Conservation (phyloP, 2,113 vertebrate species). For the Sula dactylatra region DNA sequence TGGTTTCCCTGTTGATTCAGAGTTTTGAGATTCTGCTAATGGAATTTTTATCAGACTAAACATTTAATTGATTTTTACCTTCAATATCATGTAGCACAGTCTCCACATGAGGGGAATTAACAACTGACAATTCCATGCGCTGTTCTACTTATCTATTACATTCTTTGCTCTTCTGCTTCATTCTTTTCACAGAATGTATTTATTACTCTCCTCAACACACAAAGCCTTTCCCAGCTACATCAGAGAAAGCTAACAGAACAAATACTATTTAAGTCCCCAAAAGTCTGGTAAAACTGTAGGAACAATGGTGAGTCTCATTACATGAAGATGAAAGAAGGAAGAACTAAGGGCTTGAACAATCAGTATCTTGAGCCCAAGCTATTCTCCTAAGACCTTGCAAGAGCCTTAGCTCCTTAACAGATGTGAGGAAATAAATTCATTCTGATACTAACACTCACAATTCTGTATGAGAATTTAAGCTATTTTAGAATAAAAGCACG, state of each 20-base stretch:
- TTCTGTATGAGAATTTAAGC: not conserved
- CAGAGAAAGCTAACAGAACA: conserved; percentile 3
- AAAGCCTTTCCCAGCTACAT: not conserved
- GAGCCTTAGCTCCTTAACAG: not conserved
- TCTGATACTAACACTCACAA: not conserved
- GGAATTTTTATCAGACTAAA: not conserved
- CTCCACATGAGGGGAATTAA: not conserved
- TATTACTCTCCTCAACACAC: not conserved
- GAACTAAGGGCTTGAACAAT: not conserved
- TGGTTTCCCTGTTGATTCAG: not conserved
- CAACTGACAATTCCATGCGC: not conserved
- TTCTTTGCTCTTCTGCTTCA: not conserved
- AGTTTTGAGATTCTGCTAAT: not conserved
- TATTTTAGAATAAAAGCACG: not conserved
- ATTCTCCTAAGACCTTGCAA: not conserved
- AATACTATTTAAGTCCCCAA: not conserved
- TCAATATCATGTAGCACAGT: not conserved
- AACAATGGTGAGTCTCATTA: not conserved
- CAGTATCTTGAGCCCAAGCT: not conserved
- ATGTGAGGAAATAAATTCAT: not conserved
- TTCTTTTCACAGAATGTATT: not conserved
- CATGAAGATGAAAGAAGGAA: not conserved
- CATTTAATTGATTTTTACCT: conserved; percentile 13
- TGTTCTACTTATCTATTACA: not conserved
- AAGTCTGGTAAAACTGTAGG: not conserved